Base-by-base conservation (phyloP, 2,797 vertebrate species). In the Pteronotus mesoamericanus region DNA sequence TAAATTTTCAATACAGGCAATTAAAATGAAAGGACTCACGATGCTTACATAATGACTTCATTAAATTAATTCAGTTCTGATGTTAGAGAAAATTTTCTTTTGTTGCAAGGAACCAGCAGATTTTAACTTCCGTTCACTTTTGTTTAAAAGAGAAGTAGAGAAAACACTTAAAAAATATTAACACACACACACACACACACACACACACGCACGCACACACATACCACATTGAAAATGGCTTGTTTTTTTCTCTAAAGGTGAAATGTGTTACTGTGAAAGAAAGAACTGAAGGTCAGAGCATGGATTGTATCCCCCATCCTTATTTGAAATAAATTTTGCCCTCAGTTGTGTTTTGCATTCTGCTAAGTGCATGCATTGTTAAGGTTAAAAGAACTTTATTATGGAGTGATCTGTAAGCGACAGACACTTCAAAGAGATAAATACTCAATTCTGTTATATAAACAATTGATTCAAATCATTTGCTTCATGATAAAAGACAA, bases 1-100 rank as follows among this genome's bases (percentile, higher is more conserved):
- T 98, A 98, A 97, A 97, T 96, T 97, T 97, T 97, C 96, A 97
- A 96, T 97, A 92, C 86, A 95, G 92, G 95, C 95, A 96, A 97
- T 97, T 97, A 97, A 95, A 96, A 97, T 93, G 82, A 96, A 97
- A 97, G 95, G 96, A 97, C 92, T 96, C 95, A 78, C 93, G 95
- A 95, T 97, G 96, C 93, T 96, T 92, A 94, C 85, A 95, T 96
- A 97, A 97, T 97, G 95, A 88, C 92, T 98, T 97, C 95, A 96
- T 97, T 97, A 95, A 95, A 96, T 97, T 97, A 96, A 97, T 95
- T 96, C 95, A 87, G 64, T 95, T 95, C 84, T 91, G 53, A 95
- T 75, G 75, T 94, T 94, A 71, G 79, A 94, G 86, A 80, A 96
- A 95, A 82, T 66, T 94, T 96, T 96, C 82, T 94, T 94, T 92